A percentile compares a stretch with the other conserved stretches of the same genome.
Evolutionary conservation across 2,888 invertebrate genomes (phyloP).

Genomic region (Perithous albicinctus): DNA sequence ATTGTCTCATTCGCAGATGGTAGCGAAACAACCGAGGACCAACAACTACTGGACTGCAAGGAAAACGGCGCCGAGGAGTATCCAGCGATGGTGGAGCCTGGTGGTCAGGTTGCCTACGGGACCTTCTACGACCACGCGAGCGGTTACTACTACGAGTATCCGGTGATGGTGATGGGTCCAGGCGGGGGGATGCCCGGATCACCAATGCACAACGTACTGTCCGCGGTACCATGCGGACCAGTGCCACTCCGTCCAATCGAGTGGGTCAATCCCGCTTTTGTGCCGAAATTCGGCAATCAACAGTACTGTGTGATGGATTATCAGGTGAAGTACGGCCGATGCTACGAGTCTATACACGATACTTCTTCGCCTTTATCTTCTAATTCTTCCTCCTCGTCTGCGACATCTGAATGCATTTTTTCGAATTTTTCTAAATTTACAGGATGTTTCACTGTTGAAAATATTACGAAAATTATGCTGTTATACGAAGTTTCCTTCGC

Average conservation of each 20-base stretch:
- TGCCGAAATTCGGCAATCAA: conserved; percentile 79
- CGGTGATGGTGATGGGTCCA: conserved; percentile 84
- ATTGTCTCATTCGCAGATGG: conserved; percentile 76
- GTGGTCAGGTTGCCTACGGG: conserved; percentile 78
- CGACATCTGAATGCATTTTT: conserved; percentile 41
- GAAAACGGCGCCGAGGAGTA: conserved; percentile 74
- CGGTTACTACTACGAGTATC: conserved; percentile 83
- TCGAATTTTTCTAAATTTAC: not conserved
- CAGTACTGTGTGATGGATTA: conserved; percentile 81
- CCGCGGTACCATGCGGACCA: conserved; percentile 84
- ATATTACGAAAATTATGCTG: not conserved
- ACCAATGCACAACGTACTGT: conserved; percentile 77
- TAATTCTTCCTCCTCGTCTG: conserved; percentile 35
- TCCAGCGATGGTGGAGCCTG: conserved; percentile 72
- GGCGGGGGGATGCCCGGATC: conserved; percentile 81
- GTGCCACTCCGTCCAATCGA: conserved; percentile 85
- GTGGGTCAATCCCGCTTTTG: conserved; percentile 85
- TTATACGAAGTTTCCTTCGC: not conserved
- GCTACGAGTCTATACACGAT: conserved; percentile 54
- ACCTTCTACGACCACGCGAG: conserved; percentile 82
- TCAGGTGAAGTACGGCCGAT: conserved; percentile 75
- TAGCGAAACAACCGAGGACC: conserved; percentile 83
- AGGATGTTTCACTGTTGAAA: conserved; percentile 1
- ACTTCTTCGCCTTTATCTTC: conserved; percentile 40
- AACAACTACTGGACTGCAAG: conserved; percentile 79